Evolutionary conservation across 2,113 vertebrate genomes (phyloP), one percentile per base, ranked within the genome.

Genomic region (Myotis davidii): DNA sequence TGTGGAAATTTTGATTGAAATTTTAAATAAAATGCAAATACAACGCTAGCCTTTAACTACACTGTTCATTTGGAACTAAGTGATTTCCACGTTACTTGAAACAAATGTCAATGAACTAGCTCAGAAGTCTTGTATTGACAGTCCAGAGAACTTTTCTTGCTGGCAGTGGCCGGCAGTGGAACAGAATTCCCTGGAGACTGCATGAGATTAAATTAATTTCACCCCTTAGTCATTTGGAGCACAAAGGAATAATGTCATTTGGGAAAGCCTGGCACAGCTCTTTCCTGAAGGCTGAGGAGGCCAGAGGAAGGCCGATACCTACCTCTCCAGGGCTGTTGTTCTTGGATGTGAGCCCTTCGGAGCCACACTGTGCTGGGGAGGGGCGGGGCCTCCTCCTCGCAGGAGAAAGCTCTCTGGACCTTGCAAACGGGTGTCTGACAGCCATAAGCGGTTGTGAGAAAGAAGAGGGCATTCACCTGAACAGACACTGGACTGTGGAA

Each of bases 21-120:
- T 90, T 96, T 95, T 90, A 88, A 92, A 61, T 6, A 85, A 50
- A 85, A 67, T 77, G 12, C n/a, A 95, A 92, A 48, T 78, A 86
- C n/a, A 45, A 12, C 70, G 94, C 73, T 61, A 93, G 59, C 95
- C 95, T 96, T 97, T 94, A 92, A 94, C 95, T 97, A 93, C 70
- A 95, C 94, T 88, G 65, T 82, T 91, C 97, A 94, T 95, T 85
- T 95, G 42, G 86, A 91, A 90, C 91, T 95, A 97, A 96, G 94
- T 95, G 94, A 93, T 42, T 93, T 92, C 94, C 96, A 70, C 29
- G 39, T 97, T 97, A 97, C 97, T 87, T 97, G 96, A 97, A 97
- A 95, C 91, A 96, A 97, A 97, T 94, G 86, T 91, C 90, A 97
- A 88, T 91, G 93, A 32, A 94, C 97, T 88, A 52, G 84, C 95